Evolutionary conservation across 92 coral and sea anemone genomes (phyloP).

Genomic region (Hydrozoanthus gracilis): DNA sequence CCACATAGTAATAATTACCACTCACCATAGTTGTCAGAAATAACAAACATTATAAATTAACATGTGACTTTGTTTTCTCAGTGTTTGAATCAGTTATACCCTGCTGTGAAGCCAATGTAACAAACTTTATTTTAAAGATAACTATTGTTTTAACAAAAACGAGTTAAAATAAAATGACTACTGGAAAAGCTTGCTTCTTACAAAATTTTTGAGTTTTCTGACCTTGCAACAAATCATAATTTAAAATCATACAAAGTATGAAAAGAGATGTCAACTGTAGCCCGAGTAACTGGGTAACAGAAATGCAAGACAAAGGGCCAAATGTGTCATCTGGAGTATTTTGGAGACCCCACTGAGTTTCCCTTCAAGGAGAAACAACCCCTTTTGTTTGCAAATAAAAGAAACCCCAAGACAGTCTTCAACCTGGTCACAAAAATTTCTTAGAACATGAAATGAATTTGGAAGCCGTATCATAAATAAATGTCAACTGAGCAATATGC

Average conservation of each 20-base stretch:
- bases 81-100: not conserved
- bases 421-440: not conserved
- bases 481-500: not conserved
- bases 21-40: not conserved
- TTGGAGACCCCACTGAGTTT: not conserved
- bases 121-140: not conserved
- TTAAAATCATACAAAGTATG: not conserved
- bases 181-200: not conserved
- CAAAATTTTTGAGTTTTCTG: not conserved
- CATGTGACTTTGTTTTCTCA: slow-evolving; percentile 2
- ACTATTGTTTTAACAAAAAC: not conserved
- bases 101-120: slow-evolving; percentile 40
- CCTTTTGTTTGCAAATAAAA: slow-evolving; percentile 2
- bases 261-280: not conserved
- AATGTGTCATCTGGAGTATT: not conserved
- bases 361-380: not conserved
- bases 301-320: slow-evolving; percentile 13
- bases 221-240: not conserved
- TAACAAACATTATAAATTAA: not conserved
- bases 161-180: not conserved
- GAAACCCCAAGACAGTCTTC: not conserved
- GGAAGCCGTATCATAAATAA: not conserved
- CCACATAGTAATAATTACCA: not conserved
- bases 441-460: not conserved
- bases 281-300: slow-evolving; percentile 4